Evolutionary conservation across 2,888 invertebrate species (phyloP).

Genomic region (Sepioteuthis lessoniana): DNA sequence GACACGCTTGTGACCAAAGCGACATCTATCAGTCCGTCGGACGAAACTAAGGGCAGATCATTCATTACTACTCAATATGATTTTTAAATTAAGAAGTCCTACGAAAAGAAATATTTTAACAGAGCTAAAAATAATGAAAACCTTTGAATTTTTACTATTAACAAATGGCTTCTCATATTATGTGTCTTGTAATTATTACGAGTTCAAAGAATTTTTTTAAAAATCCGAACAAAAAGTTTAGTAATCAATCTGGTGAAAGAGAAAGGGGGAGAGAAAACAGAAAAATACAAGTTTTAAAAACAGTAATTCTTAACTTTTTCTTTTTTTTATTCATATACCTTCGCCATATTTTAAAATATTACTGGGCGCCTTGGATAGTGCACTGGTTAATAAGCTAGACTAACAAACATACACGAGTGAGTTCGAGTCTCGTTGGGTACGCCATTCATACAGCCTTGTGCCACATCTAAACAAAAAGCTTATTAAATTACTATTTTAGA

Average conservation of each 20-base stretch:
- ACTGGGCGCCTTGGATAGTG: too few species aligned
- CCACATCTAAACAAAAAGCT: too few species aligned
- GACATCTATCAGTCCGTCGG: neutral
- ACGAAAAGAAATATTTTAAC: neutral
- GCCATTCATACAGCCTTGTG: too few species aligned
- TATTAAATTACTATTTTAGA: too few species aligned
- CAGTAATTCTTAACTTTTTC: neutral
- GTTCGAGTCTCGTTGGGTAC: too few species aligned
- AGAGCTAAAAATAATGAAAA: neutral
- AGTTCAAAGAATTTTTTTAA: neutral
- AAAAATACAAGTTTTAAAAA: neutral
- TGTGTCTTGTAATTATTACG: neutral
- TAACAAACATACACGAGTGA: too few species aligned
- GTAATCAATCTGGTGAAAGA: too few species aligned
- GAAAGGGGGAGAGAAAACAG: neutral
- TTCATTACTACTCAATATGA: neutral
- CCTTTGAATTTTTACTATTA: neutral
- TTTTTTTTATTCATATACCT: neutral
- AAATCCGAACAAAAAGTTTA: neutral
- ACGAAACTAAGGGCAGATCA: slow-evolving; percentile 23
- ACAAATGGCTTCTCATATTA: neutral
- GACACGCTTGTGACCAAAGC: slow-evolving; percentile 33
- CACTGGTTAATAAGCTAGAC: too few species aligned
- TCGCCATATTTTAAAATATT: neutral
- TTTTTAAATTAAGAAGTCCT: neutral